Base-by-base conservation (phyloP, 2,113 vertebrate species). In the Grammomys dolichurus region DNA sequence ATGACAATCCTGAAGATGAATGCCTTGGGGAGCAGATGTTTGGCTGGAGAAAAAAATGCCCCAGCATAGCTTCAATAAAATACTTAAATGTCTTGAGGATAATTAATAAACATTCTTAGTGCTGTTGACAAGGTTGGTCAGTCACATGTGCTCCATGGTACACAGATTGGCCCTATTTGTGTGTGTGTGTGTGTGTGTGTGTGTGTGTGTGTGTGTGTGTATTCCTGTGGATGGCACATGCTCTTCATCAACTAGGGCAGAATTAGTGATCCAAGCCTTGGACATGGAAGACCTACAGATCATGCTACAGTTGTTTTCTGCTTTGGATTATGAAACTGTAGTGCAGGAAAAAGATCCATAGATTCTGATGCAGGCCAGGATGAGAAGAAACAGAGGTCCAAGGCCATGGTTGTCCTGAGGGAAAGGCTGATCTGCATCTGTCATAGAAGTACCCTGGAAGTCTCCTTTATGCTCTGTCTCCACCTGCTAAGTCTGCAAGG, bases 141-240 rank as follows among this genome's bases (percentile, higher is more conserved):
- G 20, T 33, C 3, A 70, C 20, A 14, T 26, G 31, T n/a, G 33
- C n/a, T 31, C 20, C 28, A 33, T 12, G 24, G 28, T 12, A 14
- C 9, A 36, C 11, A 48, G 26, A 46, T 24, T 69, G 20, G 14
- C 22, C 22, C n/a, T 69, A 24, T 40, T 33, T 69, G 11, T 20
- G 33, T 70, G 16, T 36, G 19, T 51, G 8, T 11, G 51, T 51
- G 8, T 51, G 51, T 11, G 16, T 36, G 36, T 22, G 20, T 22
- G 0, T 26, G 19, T 51, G 8, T 11, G 51, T 51, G 8, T 51
- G 51, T 36, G 16, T 36, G 33, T 22, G 28, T 28, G 0, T 26
- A 13, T 65, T 65, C 20, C 24, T 26, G 0, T 86, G 43, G 33
- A 24, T 19, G 3, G 1, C 0, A 0, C 2, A 24, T 1, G 4